These are phyloP conservation scores for Pangasianodon gigas DNA, from an alignment of 2,113 vertebrate species.

Conservation along the genomic window DNA sequence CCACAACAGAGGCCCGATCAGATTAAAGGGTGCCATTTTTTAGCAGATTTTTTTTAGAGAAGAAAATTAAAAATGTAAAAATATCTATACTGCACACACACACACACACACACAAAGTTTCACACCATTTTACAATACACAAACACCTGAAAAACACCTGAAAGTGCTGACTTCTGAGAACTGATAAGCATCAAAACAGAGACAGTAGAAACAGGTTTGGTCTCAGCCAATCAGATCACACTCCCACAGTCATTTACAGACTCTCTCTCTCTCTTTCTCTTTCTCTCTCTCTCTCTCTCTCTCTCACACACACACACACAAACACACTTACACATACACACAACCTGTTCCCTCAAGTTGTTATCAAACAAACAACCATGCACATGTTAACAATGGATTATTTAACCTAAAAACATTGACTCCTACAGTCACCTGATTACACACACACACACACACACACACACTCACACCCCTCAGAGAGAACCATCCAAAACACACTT, in stretches of 20 bases:
- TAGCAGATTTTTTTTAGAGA: background rate
- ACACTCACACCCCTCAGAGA: background rate
- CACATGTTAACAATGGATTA: conserved; percentile 42
- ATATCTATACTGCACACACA: background rate
- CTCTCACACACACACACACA: conserved; percentile 21
- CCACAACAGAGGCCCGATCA: background rate
- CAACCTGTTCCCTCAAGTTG: conserved; percentile 29
- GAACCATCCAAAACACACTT: background rate
- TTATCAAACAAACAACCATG: conserved; percentile 53
- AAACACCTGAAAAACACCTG: background rate
- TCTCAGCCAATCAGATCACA: conserved; percentile 29
- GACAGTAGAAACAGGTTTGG: conserved; percentile 34
- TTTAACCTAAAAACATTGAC: conserved; percentile 46
- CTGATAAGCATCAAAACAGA: conserved; percentile 40
- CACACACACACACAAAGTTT: background rate
- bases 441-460: conserved; percentile 16
- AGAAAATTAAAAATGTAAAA: background rate
- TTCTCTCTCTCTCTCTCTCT: background rate
- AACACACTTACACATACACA: conserved; percentile 33
- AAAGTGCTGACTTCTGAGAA: conserved; percentile 19
- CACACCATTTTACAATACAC: background rate
- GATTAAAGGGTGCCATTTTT: background rate
- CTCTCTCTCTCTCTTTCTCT: background rate
- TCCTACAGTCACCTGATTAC: conserved; percentile 41
- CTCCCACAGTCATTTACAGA: background rate